Evolutionary conservation across 53 echinoderm and acorn worm genomes (phyloP).

Genomic region (Holothuria leucospilota): DNA sequence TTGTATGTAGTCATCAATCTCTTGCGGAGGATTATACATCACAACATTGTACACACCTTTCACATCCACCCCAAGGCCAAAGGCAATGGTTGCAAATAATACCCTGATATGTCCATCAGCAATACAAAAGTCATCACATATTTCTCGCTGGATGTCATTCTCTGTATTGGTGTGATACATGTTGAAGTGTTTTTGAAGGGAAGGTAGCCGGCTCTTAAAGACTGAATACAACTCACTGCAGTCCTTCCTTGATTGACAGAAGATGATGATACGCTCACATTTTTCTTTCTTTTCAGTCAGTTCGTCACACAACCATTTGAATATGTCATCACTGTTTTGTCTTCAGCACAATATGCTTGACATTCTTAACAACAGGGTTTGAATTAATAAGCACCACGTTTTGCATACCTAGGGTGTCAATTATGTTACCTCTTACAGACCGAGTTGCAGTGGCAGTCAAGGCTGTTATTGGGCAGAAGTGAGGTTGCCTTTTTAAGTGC

Average conservation of each 20-base stretch:
- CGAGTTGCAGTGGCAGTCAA: constrained; percentile 59
- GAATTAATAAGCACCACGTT: constrained; percentile 19
- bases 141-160: not conserved
- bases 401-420: constrained; percentile 17
- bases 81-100: constrained; percentile 32
- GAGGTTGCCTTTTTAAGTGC: too few relatives aligned
- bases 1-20: constrained; percentile 6
- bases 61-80: constrained; percentile 7
- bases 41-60: constrained; percentile 1
- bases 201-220: not conserved
- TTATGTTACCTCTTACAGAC: constrained; percentile 1
- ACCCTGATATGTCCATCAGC: not conserved
- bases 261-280: constrained; percentile 33
- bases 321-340: constrained; percentile 35
- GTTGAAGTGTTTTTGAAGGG: not conserved
- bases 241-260: too few relatives aligned
- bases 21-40: not conserved
- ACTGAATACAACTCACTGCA: constrained; percentile 40
- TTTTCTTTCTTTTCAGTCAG: not conserved
- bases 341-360: constrained; percentile 33
- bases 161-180: too few relatives aligned
- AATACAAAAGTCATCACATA: not conserved
- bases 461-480: constrained; percentile 50
- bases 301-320: constrained; percentile 32
- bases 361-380: constrained; percentile 31